Evolutionary conservation across 2,797 vertebrate species (phyloP).

Genomic region (Aselliscus stoliczkanus): DNA sequence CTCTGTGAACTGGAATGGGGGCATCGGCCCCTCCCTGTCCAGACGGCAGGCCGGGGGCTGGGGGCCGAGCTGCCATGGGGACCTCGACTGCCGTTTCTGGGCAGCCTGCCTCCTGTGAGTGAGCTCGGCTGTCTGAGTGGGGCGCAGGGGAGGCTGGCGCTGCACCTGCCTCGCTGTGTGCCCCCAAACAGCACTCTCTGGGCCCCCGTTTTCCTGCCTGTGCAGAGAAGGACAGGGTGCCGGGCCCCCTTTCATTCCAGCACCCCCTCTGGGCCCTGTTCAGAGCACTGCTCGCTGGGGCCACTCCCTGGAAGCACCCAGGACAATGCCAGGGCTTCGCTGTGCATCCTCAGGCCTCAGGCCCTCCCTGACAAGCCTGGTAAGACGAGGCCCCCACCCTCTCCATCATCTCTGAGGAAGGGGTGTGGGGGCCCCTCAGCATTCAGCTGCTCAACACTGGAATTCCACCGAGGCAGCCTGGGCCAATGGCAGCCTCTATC

Average conservation of each 20-base stretch:
- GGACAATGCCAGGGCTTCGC: neutral
- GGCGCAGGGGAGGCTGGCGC: neutral
- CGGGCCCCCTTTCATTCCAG: accelerated
- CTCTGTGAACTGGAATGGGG: neutral
- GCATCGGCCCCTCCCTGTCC: accelerated
- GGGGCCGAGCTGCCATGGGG: accelerated
- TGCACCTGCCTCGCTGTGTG: accelerated
- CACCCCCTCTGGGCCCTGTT: too few species aligned
- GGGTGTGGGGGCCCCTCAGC: neutral
- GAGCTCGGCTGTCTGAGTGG: accelerated
- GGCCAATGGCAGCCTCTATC: accelerated
- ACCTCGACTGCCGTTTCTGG: neutral
- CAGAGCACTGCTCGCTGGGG: neutral
- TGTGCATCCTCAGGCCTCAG: accelerated
- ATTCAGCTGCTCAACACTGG: accelerated
- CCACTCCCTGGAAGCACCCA: neutral
- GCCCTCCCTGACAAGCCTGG: neutral
- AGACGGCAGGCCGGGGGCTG: neutral
- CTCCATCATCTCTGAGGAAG: neutral
- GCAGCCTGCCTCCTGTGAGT: neutral
- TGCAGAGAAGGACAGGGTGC: neutral
- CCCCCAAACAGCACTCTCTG: neutral
- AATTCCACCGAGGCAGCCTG: neutral
- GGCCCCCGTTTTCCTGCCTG: neutral
- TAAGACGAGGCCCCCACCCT: neutral